These are phyloP conservation scores for Oncorhynchus kisutch DNA, from an alignment of 2,113 vertebrate species.

Conservation along the genomic window DNA sequence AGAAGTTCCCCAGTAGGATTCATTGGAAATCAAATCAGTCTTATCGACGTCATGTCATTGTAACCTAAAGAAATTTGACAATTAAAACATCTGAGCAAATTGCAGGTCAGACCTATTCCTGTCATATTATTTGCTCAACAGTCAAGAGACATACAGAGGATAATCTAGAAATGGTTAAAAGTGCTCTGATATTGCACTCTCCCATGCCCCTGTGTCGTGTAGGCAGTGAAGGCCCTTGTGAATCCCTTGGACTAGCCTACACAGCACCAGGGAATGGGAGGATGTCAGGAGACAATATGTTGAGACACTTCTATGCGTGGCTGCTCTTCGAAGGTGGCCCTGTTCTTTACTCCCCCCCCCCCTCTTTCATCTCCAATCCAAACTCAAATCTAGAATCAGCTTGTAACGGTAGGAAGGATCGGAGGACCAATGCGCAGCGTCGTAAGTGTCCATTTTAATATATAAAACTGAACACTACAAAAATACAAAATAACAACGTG, in stretches of 20 bases:
- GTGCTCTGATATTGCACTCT: neutral
- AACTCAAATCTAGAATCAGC: too few species aligned
- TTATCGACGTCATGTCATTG: too few species aligned
- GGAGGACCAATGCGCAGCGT: too few species aligned
- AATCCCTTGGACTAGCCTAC: neutral
- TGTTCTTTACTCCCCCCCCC: too few species aligned
- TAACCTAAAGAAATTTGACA: neutral
- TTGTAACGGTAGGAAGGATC: too few species aligned
- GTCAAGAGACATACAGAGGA: neutral
- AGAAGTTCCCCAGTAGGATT: slow-evolving; percentile 77
- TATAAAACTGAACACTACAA: too few species aligned
- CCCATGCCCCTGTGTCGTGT: neutral
- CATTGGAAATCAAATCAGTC: slow-evolving; percentile 36
- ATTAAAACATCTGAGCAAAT: neutral
- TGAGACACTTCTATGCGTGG: neutral
- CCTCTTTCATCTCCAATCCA: too few species aligned
- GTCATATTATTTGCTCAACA: neutral
- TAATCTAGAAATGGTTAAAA: neutral
- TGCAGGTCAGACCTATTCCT: neutral
- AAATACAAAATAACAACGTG: too few species aligned
- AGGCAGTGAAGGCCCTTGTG: neutral
- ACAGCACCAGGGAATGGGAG: neutral
- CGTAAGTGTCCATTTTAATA: too few species aligned
- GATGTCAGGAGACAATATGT: neutral
- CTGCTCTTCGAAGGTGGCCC: neutral